These are phyloP conservation scores for Muscina levida DNA, from an alignment of 2,888 invertebrate species.

Conservation along the genomic window DNA sequence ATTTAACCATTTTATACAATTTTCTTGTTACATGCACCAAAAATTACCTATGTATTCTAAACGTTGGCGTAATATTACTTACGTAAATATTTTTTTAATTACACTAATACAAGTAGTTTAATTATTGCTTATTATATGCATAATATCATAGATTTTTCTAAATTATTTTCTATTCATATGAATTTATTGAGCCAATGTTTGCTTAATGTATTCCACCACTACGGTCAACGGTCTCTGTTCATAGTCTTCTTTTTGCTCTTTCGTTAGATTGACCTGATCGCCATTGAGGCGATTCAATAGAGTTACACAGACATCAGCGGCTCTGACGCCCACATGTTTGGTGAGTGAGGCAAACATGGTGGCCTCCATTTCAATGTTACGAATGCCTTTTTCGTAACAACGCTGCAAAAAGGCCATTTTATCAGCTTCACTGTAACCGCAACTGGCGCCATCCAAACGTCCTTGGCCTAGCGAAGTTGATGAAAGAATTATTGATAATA, in stretches of 20 bases:
- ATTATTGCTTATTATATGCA: too few relatives aligned
- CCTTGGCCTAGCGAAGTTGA: slow-evolving; percentile 86
- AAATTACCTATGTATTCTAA: too few relatives aligned
- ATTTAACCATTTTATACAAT: too few relatives aligned
- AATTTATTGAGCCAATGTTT: slow-evolving; percentile 61
- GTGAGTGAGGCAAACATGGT: slow-evolving; percentile 87
- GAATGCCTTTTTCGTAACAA: slow-evolving; percentile 82
- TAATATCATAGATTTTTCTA: too few relatives aligned
- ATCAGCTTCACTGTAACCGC: slow-evolving; percentile 84
- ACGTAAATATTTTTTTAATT: too few relatives aligned
- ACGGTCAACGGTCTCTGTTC: slow-evolving; percentile 85
- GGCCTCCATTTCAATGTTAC: slow-evolving; percentile 91
- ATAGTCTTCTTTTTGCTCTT: slow-evolving; percentile 83
- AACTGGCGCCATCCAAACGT: slow-evolving; percentile 88
- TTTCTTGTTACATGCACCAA: too few relatives aligned
- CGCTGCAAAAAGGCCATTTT: slow-evolving; percentile 83
- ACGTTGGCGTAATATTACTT: too few relatives aligned
- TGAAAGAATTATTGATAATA: too few relatives aligned
- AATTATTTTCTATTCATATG: not conserved
- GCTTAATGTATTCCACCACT: slow-evolving; percentile 84
- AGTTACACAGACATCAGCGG: slow-evolving; percentile 87
- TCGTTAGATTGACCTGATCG: slow-evolving; percentile 84
- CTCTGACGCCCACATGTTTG: slow-evolving; percentile 83
- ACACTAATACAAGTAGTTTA: too few relatives aligned
- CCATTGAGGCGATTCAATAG: slow-evolving; percentile 85